Base-by-base conservation (phyloP, 2,113 vertebrate genomes). In the Chloropsis hardwickii region DNA sequence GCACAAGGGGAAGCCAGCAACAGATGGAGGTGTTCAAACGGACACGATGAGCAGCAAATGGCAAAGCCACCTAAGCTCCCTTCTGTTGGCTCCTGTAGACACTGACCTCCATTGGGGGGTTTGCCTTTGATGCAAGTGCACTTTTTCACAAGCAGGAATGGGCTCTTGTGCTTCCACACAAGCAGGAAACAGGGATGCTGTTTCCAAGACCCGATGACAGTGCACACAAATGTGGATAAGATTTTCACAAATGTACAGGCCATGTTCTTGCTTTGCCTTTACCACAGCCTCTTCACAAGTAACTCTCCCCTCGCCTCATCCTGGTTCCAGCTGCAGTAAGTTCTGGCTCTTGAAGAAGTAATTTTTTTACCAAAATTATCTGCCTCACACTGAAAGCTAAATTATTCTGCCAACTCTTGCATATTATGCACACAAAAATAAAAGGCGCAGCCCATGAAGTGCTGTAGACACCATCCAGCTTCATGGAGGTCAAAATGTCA, bases 1-100 rank as follows among this genome's bases (percentile, higher is more conserved):
- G 91, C 91, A 61, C 80, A 31, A 60, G 48, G 33, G 94, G 95
- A 92, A 64, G 81, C 73, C 80, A 91, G 69, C 91, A 94, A 64
- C 95, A 94, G 93, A 96, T 79, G 94, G 83, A 79, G 73, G 65
- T 87, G 65, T 85, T 96, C 91, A 95, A 95, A 81, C 0, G 12
- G 77, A 91, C 40, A 20, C 14, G 61, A 84, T 20, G 56, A 76
- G 83, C 81, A 94, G 51, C 82, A 94, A 95, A 96, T 23, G 72
- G 67, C 83, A 86, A 56, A 96, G 58, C 40, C 67, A 81, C 57
- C 91, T 91, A 79, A 89, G 18, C n/a, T 81, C 45, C 45, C 10
- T 78, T 74, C 69, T 91, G 53, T 25, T 72, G 90, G 57, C 53
- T 93, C 60, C 88, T 74, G 51, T 14, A 47, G 54, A 42, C 47